Conservation (phyloP, 2,888 invertebrate genomes). For the Beris chalybata region DNA sequence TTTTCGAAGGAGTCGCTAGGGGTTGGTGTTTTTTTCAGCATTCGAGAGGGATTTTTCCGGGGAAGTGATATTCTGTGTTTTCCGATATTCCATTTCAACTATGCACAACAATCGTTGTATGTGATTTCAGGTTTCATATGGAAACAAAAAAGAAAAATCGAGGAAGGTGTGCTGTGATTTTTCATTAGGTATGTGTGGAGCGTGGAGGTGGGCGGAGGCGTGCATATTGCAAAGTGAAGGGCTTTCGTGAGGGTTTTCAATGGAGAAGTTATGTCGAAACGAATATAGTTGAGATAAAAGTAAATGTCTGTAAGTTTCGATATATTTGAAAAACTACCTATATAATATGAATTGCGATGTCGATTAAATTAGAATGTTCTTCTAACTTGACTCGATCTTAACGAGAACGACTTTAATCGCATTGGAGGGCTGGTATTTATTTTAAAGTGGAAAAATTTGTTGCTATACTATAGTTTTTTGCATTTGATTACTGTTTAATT, state of each 20-base stretch:
- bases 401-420: no score
- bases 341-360: slow-evolving; percentile 4
- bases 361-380: not conserved
- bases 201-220: no score
- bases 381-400: no score
- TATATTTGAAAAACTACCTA: not conserved
- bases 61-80: slow-evolving; percentile 5
- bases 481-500: no score
- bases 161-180: no score
- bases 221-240: no score
- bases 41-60: slow-evolving; percentile 8
- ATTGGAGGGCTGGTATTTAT: no score
- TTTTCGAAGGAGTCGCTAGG: slow-evolving; percentile 4
- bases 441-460: no score
- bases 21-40: not conserved
- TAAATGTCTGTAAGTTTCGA: slow-evolving; percentile 14
- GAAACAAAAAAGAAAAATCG: no score
- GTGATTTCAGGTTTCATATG: no score
- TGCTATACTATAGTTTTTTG: no score
- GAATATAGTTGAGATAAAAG: slow-evolving; percentile 20
- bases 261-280: slow-evolving; percentile 12
- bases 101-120: slow-evolving; percentile 16
- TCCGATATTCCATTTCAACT: slow-evolving; percentile 7
- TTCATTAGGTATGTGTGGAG: no score
- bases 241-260: slow-evolving; percentile 3